Evolutionary conservation across 2,113 vertebrate species (phyloP).

Genomic region (Syngnathoides biaculeatus): DNA sequence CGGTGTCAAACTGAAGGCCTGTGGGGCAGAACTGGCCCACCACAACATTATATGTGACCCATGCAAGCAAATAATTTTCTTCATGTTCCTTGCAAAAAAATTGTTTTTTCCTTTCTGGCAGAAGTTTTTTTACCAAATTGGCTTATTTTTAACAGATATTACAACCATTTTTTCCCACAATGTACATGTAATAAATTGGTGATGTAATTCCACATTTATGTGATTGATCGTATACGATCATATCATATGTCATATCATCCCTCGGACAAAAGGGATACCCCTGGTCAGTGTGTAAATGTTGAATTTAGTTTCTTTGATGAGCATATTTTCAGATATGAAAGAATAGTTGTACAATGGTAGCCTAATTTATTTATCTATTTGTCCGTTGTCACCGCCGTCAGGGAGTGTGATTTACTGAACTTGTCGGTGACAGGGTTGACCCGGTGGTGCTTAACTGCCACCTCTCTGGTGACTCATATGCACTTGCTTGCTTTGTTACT

Average conservation of each 20-base stretch:
- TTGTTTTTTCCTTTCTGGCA: background rate
- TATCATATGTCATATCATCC: background rate
- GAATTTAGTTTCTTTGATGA: background rate
- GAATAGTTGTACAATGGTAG: background rate
- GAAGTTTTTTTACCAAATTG: background rate
- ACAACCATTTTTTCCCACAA: too few relatives aligned
- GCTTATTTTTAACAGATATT: background rate
- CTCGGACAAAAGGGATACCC: background rate
- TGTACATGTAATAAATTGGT: too few relatives aligned
- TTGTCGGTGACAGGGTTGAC: slow-evolving; percentile 14
- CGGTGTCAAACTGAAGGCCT: background rate
- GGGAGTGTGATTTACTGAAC: slow-evolving; percentile 5
- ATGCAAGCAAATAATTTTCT: background rate
- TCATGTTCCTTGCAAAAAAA: background rate
- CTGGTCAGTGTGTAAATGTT: background rate
- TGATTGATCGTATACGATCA: too few relatives aligned
- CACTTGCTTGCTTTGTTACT: slow-evolving; percentile 12
- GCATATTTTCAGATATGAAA: background rate
- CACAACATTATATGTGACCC: background rate
- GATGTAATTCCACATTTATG: background rate
- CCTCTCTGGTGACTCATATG: slow-evolving; percentile 13
- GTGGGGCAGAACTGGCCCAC: background rate
- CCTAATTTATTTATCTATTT: background rate
- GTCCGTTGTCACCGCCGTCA: slow-evolving; percentile 19
- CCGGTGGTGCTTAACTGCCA: slow-evolving; percentile 11